phyloP scores from a whole-genome alignment of 1,140 invertebrate genomes.

The Procambarus clarkii region DNA sequence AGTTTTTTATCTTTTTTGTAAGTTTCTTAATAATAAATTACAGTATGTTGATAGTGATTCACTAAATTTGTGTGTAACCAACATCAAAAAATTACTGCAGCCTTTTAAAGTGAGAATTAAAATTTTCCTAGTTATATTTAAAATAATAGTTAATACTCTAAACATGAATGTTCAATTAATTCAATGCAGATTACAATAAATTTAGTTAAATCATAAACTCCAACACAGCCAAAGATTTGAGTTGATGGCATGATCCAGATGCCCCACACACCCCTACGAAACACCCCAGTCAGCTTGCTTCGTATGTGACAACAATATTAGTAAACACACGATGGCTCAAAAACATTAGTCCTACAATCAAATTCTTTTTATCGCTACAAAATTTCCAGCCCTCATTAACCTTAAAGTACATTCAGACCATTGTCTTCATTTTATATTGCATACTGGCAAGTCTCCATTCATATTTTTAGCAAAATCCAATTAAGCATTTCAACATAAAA shows the following conservation, averaged over 20 bases:
- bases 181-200: not conserved
- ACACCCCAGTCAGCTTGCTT: not conserved
- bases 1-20: conserved; percentile 40
- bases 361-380: not conserved
- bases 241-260: not conserved
- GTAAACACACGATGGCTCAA: not conserved
- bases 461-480: not conserved
- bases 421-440: not conserved
- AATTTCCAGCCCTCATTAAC: not conserved
- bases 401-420: not conserved
- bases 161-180: not conserved
- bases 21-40: conserved; percentile 15
- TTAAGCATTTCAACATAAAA: not conserved
- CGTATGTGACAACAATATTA: not conserved
- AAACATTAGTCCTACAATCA: not conserved
- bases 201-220: not conserved
- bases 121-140: not conserved
- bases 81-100: not conserved
- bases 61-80: conserved; percentile 2
- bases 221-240: not conserved
- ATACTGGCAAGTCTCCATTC: not conserved
- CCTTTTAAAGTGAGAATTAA: too few relatives aligned
- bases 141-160: not conserved
- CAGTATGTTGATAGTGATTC: not conserved
- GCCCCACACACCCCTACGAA: not conserved